Evolutionary conservation across 1,140 invertebrate genomes (phyloP).

Genomic region (Palaemon carinicauda): DNA sequence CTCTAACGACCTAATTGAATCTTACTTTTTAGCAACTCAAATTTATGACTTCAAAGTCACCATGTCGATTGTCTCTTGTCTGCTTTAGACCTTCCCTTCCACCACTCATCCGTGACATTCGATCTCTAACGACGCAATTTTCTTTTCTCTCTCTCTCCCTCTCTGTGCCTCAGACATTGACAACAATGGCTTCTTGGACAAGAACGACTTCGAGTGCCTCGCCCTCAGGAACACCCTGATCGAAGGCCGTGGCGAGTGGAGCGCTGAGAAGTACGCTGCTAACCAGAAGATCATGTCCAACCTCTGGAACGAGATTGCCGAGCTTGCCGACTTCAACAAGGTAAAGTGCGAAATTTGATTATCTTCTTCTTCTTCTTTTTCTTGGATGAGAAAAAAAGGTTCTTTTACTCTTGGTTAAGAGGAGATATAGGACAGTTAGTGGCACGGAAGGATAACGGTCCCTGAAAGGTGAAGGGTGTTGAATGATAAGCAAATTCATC

Average conservation of each 20-base stretch:
- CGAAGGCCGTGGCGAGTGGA: conserved; percentile 82
- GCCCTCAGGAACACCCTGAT: conserved; percentile 80
- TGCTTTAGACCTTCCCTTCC: not conserved
- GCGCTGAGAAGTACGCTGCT: conserved; percentile 73
- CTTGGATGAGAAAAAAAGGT: not conserved
- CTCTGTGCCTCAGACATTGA: conserved; percentile 74
- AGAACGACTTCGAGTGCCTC: conserved; percentile 82
- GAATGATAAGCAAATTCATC: not conserved
- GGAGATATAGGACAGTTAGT: no score
- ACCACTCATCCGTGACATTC: not conserved
- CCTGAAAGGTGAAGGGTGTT: not conserved
- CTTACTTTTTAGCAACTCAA: no score
- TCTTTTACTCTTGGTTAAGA: not conserved
- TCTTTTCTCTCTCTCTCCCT: not conserved
- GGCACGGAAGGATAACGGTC: not conserved
- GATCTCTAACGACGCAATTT: not conserved
- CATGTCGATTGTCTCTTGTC: not conserved
- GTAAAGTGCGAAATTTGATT: conserved; percentile 65
- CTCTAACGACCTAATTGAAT: no score
- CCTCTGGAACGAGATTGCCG: conserved; percentile 83
- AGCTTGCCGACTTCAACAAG: conserved; percentile 85
- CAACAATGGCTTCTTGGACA: conserved; percentile 81
- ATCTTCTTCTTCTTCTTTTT: not conserved
- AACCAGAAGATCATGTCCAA: conserved; percentile 83
- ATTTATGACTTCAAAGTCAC: no score